Conservation (phyloP, 2,113 vertebrate genomes). For the Gopherus evgoodei region DNA sequence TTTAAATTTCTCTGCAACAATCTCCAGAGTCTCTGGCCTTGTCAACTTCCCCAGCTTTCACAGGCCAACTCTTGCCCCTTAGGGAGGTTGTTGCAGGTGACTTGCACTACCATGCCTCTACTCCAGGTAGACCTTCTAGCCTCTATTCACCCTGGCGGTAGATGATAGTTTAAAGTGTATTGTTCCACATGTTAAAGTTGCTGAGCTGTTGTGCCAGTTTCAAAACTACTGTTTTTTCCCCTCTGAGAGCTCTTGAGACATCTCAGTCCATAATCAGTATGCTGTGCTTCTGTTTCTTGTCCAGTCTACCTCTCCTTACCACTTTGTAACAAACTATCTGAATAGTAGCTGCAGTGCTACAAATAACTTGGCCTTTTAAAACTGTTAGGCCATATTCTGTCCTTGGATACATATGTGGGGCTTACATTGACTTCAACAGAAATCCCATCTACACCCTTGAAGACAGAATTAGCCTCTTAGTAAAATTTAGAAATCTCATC, state of each 20-base stretch:
- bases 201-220: background rate
- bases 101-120: background rate
- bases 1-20: background rate
- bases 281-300: background rate
- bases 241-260: background rate
- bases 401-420: background rate
- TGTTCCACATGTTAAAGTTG: background rate
- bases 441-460: background rate
- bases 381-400: background rate
- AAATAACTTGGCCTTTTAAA: background rate
- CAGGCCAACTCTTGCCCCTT: background rate
- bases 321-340: background rate
- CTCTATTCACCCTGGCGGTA: conserved; percentile 3
- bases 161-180: background rate
- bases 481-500: background rate
- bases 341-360: background rate
- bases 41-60: background rate
- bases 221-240: background rate
- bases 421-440: background rate
- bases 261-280: background rate
- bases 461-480: background rate
- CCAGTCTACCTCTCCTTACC: background rate
- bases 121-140: background rate
- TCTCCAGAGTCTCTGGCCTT: fast-evolving
- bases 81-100: background rate